phyloP scores from a whole-genome alignment of 2,797 vertebrate species.

The Sebastes kiyomatsui region DNA sequence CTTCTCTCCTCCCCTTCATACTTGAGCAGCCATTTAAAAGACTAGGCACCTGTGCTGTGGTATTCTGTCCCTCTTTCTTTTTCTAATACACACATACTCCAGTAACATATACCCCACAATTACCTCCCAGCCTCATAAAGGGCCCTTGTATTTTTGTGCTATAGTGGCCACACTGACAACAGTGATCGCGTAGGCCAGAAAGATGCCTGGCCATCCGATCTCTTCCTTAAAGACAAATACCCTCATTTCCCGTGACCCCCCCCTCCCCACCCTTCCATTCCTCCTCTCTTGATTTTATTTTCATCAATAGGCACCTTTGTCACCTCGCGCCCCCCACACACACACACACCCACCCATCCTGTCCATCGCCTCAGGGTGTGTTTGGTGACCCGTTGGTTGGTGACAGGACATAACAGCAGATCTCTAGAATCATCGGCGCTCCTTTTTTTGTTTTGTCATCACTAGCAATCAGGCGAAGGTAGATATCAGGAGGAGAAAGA shows the following conservation, averaged over 20 bases:
- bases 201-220: constrained; percentile 80
- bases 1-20: constrained; percentile 82
- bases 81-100: constrained; percentile 68
- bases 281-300: constrained; percentile 62
- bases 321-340: constrained; percentile 69
- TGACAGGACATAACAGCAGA: constrained; percentile 60
- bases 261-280: constrained; percentile 48
- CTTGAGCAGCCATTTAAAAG: constrained; percentile 78
- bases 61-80: constrained; percentile 62
- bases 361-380: constrained; percentile 71
- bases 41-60: constrained; percentile 83
- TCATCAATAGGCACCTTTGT: constrained; percentile 82
- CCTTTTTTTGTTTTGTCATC: constrained; percentile 61
- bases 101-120: constrained; percentile 94
- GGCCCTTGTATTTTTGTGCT: constrained; percentile 84
- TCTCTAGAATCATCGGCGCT: constrained; percentile 14
- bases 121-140: constrained; percentile 89
- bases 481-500: constrained; percentile 28
- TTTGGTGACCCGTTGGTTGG: constrained; percentile 62
- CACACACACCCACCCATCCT: constrained; percentile 56
- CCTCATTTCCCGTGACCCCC: constrained; percentile 74
- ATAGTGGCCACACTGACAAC: constrained; percentile 85
- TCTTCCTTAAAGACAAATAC: constrained; percentile 78
- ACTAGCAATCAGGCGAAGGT: constrained; percentile 26
- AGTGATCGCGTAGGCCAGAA: constrained; percentile 59